A percentile compares a stretch with the other conserved stretches of the same genome.
Evolutionary conservation across 2,113 vertebrate genomes (phyloP).

Genomic region (Chaetura pelagica): DNA sequence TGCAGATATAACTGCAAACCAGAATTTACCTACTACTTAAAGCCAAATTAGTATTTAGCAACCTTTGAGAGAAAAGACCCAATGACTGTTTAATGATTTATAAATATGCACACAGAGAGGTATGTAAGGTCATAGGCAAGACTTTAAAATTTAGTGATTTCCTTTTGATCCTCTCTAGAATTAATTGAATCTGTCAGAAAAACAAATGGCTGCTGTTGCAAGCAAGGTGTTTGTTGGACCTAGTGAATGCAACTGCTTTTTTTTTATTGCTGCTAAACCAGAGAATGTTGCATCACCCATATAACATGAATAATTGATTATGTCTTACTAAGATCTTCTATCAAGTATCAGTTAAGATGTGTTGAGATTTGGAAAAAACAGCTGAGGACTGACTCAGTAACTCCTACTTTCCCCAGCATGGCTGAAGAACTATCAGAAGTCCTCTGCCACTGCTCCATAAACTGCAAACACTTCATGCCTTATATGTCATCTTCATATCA

Average conservation of each 20-base stretch:
- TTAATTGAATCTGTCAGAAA: conserved; percentile 27
- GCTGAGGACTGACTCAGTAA: background rate
- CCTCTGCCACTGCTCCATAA: background rate
- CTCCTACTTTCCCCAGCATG: background rate
- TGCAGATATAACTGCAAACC: background rate
- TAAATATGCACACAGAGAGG: background rate
- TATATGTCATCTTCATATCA: background rate
- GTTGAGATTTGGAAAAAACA: conserved; percentile 7
- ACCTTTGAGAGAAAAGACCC: conserved; percentile 2
- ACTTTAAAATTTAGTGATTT: conserved; percentile 21
- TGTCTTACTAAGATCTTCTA: conserved; percentile 1
- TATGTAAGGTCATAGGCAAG: conserved; percentile 24
- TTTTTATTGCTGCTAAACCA: background rate
- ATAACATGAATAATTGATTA: background rate
- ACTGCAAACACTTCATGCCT: background rate
- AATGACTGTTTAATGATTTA: conserved; percentile 4
- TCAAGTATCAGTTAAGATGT: conserved; percentile 1
- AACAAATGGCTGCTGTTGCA: conserved; percentile 30
- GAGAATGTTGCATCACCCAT: background rate
- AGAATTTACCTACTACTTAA: background rate
- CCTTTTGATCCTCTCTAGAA: conserved; percentile 46
- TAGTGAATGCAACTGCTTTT: background rate
- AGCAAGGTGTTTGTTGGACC: conserved; percentile 10
- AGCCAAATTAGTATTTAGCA: background rate
- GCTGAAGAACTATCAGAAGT: background rate